Base-by-base conservation (phyloP, 2,797 vertebrate genomes). In the Lutjanus argentimaculatus region DNA sequence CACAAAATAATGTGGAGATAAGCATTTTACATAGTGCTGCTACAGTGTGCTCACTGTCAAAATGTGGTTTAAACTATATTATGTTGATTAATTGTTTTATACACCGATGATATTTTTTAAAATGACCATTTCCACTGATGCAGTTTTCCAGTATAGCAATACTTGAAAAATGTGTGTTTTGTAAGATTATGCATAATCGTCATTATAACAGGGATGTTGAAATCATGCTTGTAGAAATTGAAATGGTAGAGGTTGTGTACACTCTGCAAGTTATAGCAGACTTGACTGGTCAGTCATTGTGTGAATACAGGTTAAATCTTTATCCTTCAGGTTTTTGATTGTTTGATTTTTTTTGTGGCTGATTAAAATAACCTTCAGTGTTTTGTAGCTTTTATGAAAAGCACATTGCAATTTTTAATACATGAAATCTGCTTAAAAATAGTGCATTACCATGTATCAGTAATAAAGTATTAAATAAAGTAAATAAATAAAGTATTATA, bases 1-100 rank as follows among this genome's bases (percentile, higher is more conserved):
- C 96, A 96, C 93, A 92, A 94, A 93, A 92, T 96, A 97, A 97
- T 97, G 95, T 96, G 95, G 95, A 97, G 93, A 95, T 95, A 95
- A 36, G 30, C 6, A 36, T 36, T 36, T 36, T 36, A 36, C 30
- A 36, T 36, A 36, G 30, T 36, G 30, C 13, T 11, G 11, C n/a
- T n/a, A 11, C 43, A 15, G 2, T 95, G 94, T 93, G 91, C 95
- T 96, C 92, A 93, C 95, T 95, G 94, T 95, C 94, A 92, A 91
- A 91, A 93, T 95, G 93, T 45, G 21, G 15, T 36, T 36, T 36
- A 36, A 36, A 52, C 51, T 43, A 25, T 19, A 51, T 1, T 48
- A 43, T 72, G 43, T 25, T 3, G 25, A 25, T 25, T 25, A 25
- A 25, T 25, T 2, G 25, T 25, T 36, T 59, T 30, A 16, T 16